These are phyloP conservation scores for Adoxophyes honmai DNA, from an alignment of 1,140 invertebrate species.

Conservation along the genomic window DNA sequence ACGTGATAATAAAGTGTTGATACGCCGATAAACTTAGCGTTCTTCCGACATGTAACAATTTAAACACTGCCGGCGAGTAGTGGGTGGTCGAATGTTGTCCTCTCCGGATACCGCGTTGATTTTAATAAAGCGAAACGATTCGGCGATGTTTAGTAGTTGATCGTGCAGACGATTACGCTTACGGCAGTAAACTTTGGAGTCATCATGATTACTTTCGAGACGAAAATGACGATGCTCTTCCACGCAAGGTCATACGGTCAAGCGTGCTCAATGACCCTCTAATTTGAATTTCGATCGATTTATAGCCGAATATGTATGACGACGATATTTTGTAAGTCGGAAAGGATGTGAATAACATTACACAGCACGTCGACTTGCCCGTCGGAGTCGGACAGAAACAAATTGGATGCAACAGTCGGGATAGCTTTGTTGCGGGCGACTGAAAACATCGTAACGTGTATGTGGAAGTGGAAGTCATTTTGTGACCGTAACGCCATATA, in stretches of 20 bases:
- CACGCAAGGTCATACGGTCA: conserved; percentile 8
- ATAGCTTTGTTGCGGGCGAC: too few relatives aligned
- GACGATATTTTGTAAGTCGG: not conserved
- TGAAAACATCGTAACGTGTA: too few relatives aligned
- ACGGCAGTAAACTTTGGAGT: not conserved
- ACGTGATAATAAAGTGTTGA: not conserved
- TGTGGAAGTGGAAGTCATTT: too few relatives aligned
- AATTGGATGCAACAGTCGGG: too few relatives aligned
- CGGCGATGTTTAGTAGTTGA: not conserved
- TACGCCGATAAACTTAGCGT: not conserved
- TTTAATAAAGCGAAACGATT: too few relatives aligned
- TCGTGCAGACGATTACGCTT: conserved; percentile 4
- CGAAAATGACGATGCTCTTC: conserved; percentile 2
- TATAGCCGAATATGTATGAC: not conserved
- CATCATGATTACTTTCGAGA: not conserved
- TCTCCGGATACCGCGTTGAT: too few relatives aligned
- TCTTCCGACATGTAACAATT: not conserved
- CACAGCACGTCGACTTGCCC: too few relatives aligned
- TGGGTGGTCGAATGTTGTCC: not conserved
- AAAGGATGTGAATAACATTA: too few relatives aligned
- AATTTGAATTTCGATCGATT: conserved; percentile 1
- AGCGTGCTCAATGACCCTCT: not conserved
- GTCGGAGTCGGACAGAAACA: too few relatives aligned
- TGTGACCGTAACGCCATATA: not conserved
- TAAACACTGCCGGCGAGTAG: not conserved